Base-by-base conservation (phyloP, 2,888 invertebrate genomes). In the Tachina fera region DNA sequence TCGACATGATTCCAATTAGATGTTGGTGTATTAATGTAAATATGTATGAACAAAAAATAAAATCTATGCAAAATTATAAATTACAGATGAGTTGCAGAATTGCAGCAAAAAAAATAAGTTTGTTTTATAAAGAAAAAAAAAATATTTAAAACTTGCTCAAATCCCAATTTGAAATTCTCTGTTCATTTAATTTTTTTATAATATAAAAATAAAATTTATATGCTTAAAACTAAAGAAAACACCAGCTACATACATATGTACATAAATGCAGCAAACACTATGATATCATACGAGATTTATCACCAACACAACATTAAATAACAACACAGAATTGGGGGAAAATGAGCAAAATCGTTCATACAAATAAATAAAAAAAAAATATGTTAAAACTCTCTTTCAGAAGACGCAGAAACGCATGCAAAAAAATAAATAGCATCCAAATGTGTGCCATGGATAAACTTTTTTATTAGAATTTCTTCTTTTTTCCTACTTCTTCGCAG, bases 351-450 rank as follows among this genome's bases (percentile, higher is more conserved):
- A 83, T 10, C 58, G 45, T 16, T 71, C n/a, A 39, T 9, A 75
- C 14, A 19, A 10, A 67, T 51, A 3, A 31, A 31, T 14, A 43
- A n/a, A n/a, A n/a, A 60, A 10, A 60, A n/a, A 56, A 56, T 56
- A 63, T 63, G 76, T 65, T 76, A 16, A 71, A 79, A 85, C 74
- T 85, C 82, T 85, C 81, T 82, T 82, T 77, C 61, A 72, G 76
- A 83, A 83, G 58, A 83, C 75, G 77, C 85, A 81, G 60, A 83
- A 81, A 83, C 86, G 82, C 82, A 86, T 86, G 86, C 86, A 86
- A 83, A 86, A 86, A 76, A 82, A 85, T 82, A 85, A 85, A 85
- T 82, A 78, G 74, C 85, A 85, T 81, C 85, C 81, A 82, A 83
- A 86, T 83, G 86, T 86, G 83, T 86, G 86, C 83, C 86, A 86